Base-by-base conservation (phyloP, 2,888 invertebrate genomes). In the Meghimatium bilineatum region DNA sequence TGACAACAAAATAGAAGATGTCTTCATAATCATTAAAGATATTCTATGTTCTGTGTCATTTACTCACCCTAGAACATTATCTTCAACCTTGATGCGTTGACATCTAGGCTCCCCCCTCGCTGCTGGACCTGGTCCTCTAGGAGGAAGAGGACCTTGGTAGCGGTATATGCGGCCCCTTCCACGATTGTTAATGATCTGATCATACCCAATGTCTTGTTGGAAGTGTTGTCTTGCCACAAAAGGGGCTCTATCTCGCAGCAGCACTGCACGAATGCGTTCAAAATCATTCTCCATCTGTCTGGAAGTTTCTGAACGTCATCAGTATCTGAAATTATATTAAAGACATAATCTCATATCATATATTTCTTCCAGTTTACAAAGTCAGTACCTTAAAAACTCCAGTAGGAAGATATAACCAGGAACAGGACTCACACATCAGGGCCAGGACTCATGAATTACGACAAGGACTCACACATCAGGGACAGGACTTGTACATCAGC, bases 51-150 rank as follows among this genome's bases (percentile, higher is more conserved):
- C n/a, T 8, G 44, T 44, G 5, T 5, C 44, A 5, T 44, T 8
- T 44, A 3, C 32, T 82, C 80, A 84, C 84, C 84, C 67, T 20
- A 84, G n/a, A n/a, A 84, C 84, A 80, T 84, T 80, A 12, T 84
- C 84, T 49, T 84, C 84, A 56, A 84, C 66, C 44, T 84, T 84
- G 23, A 84, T 67, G 6, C 75, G 84, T 52, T 84, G 74, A 79
- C 80, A 52, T 26, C 74, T 52, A 0, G 84, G 75, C 38, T 74
- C 84, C 32, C 66, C 66, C 36, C 80, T 60, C 17, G 32, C 80
- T 23, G 52, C 60, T 69, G 71, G 76, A 36, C 56, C 71, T 3
- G 74, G 56, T 26, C 23, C 74, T 56, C 81, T 36, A 0, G 63
- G 36, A 20, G 74, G 81, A 12, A 63, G 38, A 3, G 81, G 81